These are phyloP conservation scores for Leptocoma aspasia DNA, from an alignment of 2,113 vertebrate species.

Conservation along the genomic window DNA sequence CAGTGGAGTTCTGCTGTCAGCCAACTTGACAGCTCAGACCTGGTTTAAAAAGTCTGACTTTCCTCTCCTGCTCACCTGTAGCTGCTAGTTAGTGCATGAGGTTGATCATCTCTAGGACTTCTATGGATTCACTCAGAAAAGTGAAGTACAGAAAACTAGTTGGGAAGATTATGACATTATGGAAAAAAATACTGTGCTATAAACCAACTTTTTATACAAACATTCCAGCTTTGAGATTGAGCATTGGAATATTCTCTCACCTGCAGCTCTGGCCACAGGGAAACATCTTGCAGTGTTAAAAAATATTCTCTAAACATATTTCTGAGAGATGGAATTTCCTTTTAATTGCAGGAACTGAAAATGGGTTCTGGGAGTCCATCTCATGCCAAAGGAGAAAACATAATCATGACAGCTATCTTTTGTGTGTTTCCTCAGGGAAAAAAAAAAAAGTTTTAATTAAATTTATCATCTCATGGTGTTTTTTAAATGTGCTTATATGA, in stretches of 20 bases:
- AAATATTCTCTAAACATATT: neutral
- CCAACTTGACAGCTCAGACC: neutral
- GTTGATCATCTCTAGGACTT: neutral
- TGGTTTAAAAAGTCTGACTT: neutral
- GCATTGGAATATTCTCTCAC: neutral
- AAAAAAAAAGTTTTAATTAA: neutral
- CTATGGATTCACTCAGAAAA: neutral
- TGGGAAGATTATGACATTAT: neutral
- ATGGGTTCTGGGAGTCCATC: neutral
- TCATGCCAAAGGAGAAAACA: neutral
- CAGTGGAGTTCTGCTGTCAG: neutral
- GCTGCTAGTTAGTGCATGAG: accelerated
- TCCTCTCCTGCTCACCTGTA: neutral
- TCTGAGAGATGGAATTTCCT: neutral
- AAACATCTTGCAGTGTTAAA: neutral
- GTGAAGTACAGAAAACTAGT: neutral
- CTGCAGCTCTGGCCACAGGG: neutral
- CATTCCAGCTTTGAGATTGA: neutral
- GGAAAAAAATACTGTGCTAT: neutral
- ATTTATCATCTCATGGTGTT: neutral
- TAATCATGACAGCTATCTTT: neutral
- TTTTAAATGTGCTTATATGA: neutral
- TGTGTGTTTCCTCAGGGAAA: neutral
- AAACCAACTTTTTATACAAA: neutral
- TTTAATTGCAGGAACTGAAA: neutral